Base-by-base conservation (phyloP, 1,140 invertebrate genomes). In the Harlomillsia oculata region DNA sequence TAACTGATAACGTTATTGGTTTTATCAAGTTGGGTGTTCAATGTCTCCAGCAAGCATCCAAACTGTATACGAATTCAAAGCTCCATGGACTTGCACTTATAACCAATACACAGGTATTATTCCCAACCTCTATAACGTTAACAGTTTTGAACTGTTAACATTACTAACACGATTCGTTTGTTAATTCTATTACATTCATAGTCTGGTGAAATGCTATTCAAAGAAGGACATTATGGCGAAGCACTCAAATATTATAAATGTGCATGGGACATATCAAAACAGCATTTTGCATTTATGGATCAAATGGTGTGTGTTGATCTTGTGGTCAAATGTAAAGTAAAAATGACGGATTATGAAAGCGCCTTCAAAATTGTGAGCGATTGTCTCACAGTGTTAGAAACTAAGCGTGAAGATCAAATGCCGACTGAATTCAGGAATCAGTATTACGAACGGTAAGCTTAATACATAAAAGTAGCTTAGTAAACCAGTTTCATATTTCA, bases 261-360 rank as follows among this genome's bases (percentile, higher is more conserved):
- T 29, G 62, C 62, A 8, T 41, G 51, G n/a, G 46, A 50, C 20
- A 40, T 54, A 23, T 43, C 53, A 11, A 60, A 44, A 41, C 5
- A 11, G 6, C 8, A 56, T 25, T 65, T 56, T 18, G 49, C 51
- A 1, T 34, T 59, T 11, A 30, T 48, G 2, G 63, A 65, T 40
- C 58, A 61, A 30, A 9, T 65, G 2, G 39, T 53, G 4, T 29
- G 61, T 14, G 25, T 53, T 2, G 59, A 65, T 6, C 29, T 32
- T 16, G 43, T 65, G 5, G 32, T 61, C 14, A 51, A 36, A 21
- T 54, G 52, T 25, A 65, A 65, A 53, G 37, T 65, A 1, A 46
- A 56, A 37, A 36, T 62, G 26, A 56, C 43, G 5, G 63, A 65
- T 1, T 58, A 43, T 20, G 63, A 65, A 29, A 59, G 56, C 18